Conservation (phyloP, 2,797 vertebrate species). For the Tokudaia tokunoshimensis region DNA sequence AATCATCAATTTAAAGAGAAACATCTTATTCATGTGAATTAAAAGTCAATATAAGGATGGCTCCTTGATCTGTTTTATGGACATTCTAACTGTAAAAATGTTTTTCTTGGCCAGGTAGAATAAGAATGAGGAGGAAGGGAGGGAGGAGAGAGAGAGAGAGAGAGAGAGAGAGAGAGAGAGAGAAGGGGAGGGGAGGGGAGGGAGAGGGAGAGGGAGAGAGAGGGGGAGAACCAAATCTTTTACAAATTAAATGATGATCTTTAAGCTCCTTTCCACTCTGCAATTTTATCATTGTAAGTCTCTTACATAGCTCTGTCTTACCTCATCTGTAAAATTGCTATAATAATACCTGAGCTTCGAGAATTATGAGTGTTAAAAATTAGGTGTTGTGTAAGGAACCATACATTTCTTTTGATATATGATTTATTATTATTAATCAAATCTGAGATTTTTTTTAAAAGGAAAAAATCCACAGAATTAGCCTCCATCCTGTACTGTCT, state of each 20-base stretch:
- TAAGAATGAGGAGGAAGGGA: not conserved
- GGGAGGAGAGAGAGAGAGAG: not conserved
- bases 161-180: not conserved
- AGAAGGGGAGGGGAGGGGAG: not conserved
- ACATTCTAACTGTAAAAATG: not conserved
- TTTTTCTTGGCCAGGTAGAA: not conserved
- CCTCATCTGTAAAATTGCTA: constrained; percentile 72
- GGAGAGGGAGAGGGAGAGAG: not conserved
- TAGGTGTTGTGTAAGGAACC: constrained; percentile 61
- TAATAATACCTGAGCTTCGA: constrained; percentile 74
- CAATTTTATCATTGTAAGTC: constrained; percentile 66
- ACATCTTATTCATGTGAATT: constrained; percentile 1
- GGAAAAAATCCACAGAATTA: constrained; percentile 50
- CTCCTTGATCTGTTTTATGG: constrained; percentile 25
- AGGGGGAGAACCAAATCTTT: not conserved
- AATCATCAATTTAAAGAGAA: constrained; percentile 29
- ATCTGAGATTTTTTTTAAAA: constrained; percentile 58
- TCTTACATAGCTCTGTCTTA: constrained; percentile 67
- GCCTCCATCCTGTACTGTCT: constrained; percentile 59
- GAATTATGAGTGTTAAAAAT: constrained; percentile 77
- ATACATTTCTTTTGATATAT: constrained; percentile 65
- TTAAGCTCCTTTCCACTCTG: constrained; percentile 49
- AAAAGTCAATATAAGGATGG: constrained; percentile 16
- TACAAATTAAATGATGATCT: constrained; percentile 51
- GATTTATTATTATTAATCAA: constrained; percentile 79